Conservation (phyloP, 2,797 vertebrate species). For the Gobionotothen gibberifrons region DNA sequence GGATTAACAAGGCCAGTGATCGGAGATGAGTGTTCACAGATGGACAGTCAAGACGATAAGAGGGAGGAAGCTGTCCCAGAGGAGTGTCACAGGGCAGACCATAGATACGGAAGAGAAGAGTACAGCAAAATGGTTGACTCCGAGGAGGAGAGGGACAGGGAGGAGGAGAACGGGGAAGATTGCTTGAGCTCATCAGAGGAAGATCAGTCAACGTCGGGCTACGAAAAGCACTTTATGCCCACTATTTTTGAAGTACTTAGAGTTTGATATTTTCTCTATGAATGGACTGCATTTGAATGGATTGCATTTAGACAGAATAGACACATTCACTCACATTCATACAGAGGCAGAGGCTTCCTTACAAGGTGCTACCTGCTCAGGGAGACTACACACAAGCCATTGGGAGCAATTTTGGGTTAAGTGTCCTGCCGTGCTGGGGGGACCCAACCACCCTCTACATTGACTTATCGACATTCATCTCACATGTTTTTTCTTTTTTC, state of each 20-base stretch:
- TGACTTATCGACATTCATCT: slow-evolving; percentile 2
- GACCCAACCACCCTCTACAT: neutral
- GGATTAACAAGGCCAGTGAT: neutral
- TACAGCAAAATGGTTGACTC: slow-evolving; percentile 78
- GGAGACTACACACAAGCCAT: too few species aligned
- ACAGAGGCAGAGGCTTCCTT: too few species aligned
- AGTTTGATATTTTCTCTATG: slow-evolving; percentile 10
- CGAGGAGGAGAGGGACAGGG: slow-evolving; percentile 53
- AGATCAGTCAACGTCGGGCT: slow-evolving; percentile 63
- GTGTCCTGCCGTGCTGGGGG: too few species aligned
- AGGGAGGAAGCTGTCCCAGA: slow-evolving; percentile 19
- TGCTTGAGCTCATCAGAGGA: slow-evolving; percentile 58
- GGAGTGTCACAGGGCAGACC: slow-evolving; percentile 23
- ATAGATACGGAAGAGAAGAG: slow-evolving; percentile 42
- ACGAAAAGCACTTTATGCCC: slow-evolving; percentile 86
- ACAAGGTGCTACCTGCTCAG: too few species aligned
- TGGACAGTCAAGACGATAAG: slow-evolving; percentile 18
- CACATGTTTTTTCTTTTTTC: neutral
- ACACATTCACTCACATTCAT: too few species aligned
- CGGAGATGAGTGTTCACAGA: slow-evolving; percentile 18
- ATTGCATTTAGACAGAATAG: too few species aligned
- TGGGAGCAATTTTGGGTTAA: too few species aligned
- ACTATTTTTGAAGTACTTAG: slow-evolving; percentile 47
- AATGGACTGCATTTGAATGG: too few species aligned
- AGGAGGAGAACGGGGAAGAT: slow-evolving; percentile 13